Percentiles rank a stretch among this genome's conserved stretches.
phyloP scores from a whole-genome alignment of 2,888 invertebrate species.

The Ferrisia virgata region DNA sequence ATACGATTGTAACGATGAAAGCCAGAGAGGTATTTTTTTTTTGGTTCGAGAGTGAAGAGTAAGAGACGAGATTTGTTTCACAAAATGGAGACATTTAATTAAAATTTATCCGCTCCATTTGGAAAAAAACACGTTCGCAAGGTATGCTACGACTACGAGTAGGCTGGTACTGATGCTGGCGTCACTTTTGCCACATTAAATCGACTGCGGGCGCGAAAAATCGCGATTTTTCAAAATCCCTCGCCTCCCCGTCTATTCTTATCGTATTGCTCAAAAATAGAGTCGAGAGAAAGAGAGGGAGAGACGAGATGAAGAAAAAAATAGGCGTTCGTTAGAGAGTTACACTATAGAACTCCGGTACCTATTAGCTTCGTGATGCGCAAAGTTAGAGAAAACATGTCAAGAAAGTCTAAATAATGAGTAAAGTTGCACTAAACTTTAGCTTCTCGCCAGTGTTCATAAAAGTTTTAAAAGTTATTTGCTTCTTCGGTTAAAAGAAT shows the following conservation, averaged over 20 bases:
- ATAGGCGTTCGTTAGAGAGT: slow-evolving; percentile 16
- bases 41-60: neutral
- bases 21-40: neutral
- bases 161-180: neutral
- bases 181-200: neutral
- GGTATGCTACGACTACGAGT: neutral
- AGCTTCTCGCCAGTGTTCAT: slow-evolving; percentile 35
- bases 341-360: slow-evolving; percentile 1
- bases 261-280: neutral
- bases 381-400: slow-evolving; percentile 39
- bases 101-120: neutral
- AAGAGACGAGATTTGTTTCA: neutral
- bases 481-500: slow-evolving; percentile 39
- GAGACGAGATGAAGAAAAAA: neutral
- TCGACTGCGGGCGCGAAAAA: neutral
- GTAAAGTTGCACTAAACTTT: slow-evolving; percentile 40
- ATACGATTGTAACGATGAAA: too few species aligned
- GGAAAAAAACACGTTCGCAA: neutral
- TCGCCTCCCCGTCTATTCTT: neutral
- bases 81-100: neutral
- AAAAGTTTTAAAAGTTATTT: slow-evolving; percentile 44
- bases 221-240: neutral
- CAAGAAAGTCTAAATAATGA: slow-evolving; percentile 44
- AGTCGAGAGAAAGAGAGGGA: neutral
- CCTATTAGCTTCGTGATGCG: slow-evolving; percentile 26